Evolutionary conservation across 2,113 vertebrate species (phyloP), one percentile per base, ranked within the genome.

Genomic region (Illadopsis cleaveri): DNA sequence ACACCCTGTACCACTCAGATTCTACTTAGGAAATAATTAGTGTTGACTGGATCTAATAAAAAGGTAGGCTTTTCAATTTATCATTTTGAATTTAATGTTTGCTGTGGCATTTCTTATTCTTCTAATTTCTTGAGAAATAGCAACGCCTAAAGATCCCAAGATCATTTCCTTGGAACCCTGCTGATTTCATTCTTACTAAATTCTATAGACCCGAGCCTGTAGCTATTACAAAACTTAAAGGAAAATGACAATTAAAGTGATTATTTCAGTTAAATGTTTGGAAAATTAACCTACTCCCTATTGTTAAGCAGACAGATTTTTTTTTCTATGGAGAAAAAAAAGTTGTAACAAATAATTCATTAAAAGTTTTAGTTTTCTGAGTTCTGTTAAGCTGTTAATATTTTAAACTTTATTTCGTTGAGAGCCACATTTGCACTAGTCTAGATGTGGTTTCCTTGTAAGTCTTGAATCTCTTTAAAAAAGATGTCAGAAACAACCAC

Each of bases 211-310:
- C 60, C 87, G 45, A 95, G 78, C 50, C 33, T 94, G 58, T 18
- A 31, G 42, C 22, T 86, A 10, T 72, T 62, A 86, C 11, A 10
- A 64, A 68, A 48, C 65, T 60, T 83, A 40, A 86, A 80, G 78
- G 56, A 70, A 86, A 87, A 66, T 37, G 8, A 48, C 89, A 95
- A 89, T 94, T 92, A 69, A 93, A 68, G 31, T 76, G 40, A 96
- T 95, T 96, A 89, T 56, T 93, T 88, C 80, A 90, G 42, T 45
- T 69, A 80, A 73, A 66, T 64, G 80, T 71, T 86, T 79, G 82
- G 70, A 82, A 96, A 95, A 96, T 79, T 57, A 81, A 76, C 70
- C 31, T 87, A 89, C 93, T 90, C 75, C 71, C 35, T 77, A 19
- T 22, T 44, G 38, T 57, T 88, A 69, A 53, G 31, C 1, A 3